Base-by-base conservation (phyloP, 2,113 vertebrate species). In the Stomatorhinus ivindoensis region DNA sequence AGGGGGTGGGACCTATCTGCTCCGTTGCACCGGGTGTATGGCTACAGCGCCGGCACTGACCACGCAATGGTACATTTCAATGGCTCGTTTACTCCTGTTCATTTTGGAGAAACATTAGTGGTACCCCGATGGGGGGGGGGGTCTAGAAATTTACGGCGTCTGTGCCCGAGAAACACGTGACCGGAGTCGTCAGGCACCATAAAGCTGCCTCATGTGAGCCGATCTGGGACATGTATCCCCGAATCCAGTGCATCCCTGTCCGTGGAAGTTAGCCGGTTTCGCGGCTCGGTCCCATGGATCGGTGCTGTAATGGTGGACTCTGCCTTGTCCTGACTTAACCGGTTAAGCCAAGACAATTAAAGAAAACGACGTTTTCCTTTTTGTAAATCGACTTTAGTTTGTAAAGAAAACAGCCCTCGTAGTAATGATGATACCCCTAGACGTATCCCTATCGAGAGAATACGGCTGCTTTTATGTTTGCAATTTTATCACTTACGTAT, bases 121-220 rank as follows among this genome's bases (percentile, higher is more conserved):
- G 93, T 93, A 53, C 85, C 84, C 85, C 93, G 90, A 92, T 65
- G 73, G 94, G 94, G 94, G 94, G 94, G 93, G 92, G 94, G 94
- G 94, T n/a, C 17, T 61, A 91, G 94, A 95, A 94, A 94, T 92
- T 94, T 93, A 95, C 94, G 94, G 94, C 95, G 95, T 95, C 95
- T 95, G 93, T 95, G 95, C 95, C 95, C 95, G 94, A 94, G 92
- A 95, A 93, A 93, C 96, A 96, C 96, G 96, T 96, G 96, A 96
- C 93, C 92, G 90, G 90, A 93, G 94, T 95, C 95, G 96, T 96
- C 96, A 96, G 94, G 94, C 95, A 96, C 94, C 94, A 95, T 94
- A 94, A 95, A 96, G 39, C 39, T 46, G 44, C 93, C 93, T 93
- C 94, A 95, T 95, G 95, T 95, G 95, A 94, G 93, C 95, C 90